phyloP scores from a whole-genome alignment of 2,888 invertebrate species.

The Neoascia interrupta region DNA sequence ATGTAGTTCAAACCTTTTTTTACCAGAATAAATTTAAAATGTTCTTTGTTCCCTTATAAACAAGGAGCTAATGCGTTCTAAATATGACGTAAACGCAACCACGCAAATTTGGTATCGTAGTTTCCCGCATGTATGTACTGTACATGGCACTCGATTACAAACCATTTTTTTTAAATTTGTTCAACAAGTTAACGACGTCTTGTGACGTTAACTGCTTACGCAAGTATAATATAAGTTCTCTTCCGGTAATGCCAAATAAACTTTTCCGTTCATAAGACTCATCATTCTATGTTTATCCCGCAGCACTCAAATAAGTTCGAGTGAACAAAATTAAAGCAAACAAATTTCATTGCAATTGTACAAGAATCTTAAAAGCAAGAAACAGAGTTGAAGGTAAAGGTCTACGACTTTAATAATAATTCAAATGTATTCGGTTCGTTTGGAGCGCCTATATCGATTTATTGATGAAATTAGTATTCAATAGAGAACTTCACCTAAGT shows the following conservation, averaged over 20 bases:
- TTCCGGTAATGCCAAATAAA: not conserved
- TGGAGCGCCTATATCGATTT: too few relatives aligned
- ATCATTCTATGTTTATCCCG: not conserved
- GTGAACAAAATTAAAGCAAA: too few relatives aligned
- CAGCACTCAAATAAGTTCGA: not conserved
- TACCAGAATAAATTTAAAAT: too few relatives aligned
- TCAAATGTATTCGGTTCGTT: not conserved
- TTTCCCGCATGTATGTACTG: conserved; percentile 3
- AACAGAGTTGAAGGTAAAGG: conserved; percentile 9
- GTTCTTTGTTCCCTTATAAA: conserved; percentile 8
- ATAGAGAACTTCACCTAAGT: too few relatives aligned
- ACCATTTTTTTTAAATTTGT: conserved; percentile 10
- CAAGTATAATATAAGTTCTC: not conserved
- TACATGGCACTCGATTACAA: not conserved
- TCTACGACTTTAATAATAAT: conserved; percentile 2
- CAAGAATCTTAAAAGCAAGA: conserved; percentile 1
- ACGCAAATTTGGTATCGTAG: conserved; percentile 14
- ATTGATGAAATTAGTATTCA: too few relatives aligned
- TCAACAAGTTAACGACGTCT: not conserved
- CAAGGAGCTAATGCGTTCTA: conserved; percentile 16
- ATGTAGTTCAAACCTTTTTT: too few relatives aligned
- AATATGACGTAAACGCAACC: conserved; percentile 25
- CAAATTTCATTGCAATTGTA: too few relatives aligned
- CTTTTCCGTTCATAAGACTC: not conserved
- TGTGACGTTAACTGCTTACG: conserved; percentile 31